A percentile compares a stretch with the other conserved stretches of the same genome.
phyloP scores from a whole-genome alignment of 2,113 vertebrate species.

The Nematolebias whitei region DNA sequence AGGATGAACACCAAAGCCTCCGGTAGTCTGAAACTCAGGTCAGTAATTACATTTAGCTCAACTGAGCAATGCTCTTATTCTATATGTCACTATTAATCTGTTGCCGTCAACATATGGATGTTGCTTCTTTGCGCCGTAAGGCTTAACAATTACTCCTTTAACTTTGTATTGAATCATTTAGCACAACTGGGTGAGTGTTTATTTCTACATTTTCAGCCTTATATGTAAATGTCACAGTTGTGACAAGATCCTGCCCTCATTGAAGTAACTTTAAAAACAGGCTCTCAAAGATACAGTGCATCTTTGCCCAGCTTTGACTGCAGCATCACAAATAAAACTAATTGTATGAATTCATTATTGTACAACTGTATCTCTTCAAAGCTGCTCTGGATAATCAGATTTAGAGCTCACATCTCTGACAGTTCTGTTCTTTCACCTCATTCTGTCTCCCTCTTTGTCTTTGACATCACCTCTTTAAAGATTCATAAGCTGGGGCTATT shows the following conservation, averaged over 20 bases:
- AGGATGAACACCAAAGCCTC: conserved; percentile 38
- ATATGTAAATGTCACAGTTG: background rate
- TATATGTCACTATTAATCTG: conserved; percentile 66
- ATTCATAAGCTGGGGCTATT: conserved; percentile 76
- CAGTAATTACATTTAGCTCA: conserved; percentile 69
- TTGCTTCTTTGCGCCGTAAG: conserved; percentile 60
- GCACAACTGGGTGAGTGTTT: conserved; percentile 19
- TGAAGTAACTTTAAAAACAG: conserved; percentile 18
- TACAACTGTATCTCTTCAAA: conserved; percentile 26
- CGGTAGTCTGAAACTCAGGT: conserved; percentile 59
- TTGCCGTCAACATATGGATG: conserved; percentile 58
- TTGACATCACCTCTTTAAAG: conserved; percentile 80
- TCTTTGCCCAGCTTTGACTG: conserved; percentile 19
- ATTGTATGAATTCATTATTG: conserved; percentile 54
- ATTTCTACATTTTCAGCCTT: conserved; percentile 11
- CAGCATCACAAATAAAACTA: conserved; percentile 45
- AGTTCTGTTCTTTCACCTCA: conserved; percentile 54
- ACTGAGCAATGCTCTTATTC: conserved; percentile 59
- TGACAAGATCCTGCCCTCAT: conserved; percentile 5
- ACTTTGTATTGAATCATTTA: conserved; percentile 54
- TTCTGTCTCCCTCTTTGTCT: conserved; percentile 69
- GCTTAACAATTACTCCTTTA: conserved; percentile 54
- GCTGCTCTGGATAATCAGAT: conserved; percentile 53
- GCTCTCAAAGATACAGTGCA: background rate
- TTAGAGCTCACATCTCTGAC: conserved; percentile 50